phyloP scores from a whole-genome alignment of 2,797 vertebrate species.

The Pipistrellus nathusii region DNA sequence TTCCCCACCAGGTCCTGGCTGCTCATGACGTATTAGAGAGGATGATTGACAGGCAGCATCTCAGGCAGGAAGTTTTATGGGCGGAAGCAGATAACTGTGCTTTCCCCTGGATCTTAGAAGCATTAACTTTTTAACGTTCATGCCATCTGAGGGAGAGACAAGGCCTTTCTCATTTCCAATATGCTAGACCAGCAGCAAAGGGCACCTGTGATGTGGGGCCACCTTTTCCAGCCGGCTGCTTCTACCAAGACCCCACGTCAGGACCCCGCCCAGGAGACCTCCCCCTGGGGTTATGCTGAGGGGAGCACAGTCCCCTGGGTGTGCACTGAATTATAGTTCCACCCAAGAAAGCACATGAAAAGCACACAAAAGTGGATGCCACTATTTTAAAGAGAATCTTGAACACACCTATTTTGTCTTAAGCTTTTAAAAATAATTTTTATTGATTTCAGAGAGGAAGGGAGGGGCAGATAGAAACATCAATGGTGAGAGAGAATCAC shows the following conservation, averaged over 20 bases:
- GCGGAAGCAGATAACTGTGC: neutral
- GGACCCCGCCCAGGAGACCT: neutral
- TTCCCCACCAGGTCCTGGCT: neutral
- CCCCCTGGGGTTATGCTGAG: neutral
- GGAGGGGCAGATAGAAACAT: too few species aligned
- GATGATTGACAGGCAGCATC: neutral
- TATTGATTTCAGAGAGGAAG: too few species aligned
- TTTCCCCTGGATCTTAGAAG: neutral
- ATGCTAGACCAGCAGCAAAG: conserved; percentile 3
- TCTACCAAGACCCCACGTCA: neutral
- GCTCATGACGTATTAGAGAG: neutral
- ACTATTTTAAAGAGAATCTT: neutral
- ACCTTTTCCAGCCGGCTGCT: neutral
- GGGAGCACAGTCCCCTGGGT: neutral
- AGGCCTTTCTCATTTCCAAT: neutral
- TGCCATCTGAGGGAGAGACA: neutral
- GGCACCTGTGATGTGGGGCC: neutral
- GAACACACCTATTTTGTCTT: neutral
- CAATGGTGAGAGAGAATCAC: too few species aligned
- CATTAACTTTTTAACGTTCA: neutral
- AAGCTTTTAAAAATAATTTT: too few species aligned
- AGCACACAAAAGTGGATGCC: neutral
- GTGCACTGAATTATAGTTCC: neutral
- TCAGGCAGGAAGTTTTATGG: conserved; percentile 1
- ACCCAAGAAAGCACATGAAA: neutral